Conservation (phyloP, 2,113 vertebrate genomes). For the Sapayoa aenigma region DNA sequence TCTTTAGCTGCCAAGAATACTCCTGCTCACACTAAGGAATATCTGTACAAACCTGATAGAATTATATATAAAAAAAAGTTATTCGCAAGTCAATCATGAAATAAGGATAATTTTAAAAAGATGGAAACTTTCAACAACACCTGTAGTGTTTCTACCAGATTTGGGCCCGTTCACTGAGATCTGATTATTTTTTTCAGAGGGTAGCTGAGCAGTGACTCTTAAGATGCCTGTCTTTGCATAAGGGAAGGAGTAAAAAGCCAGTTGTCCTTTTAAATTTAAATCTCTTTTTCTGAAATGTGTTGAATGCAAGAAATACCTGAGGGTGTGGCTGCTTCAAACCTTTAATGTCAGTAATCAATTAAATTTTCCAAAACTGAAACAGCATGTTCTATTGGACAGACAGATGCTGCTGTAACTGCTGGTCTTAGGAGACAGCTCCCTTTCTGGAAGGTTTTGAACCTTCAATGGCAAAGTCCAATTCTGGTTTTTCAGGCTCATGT, state of each 20-base stretch:
- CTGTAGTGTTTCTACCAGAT: neutral
- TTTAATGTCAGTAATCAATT: neutral
- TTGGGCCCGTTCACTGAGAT: neutral
- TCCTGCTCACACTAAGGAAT: neutral
- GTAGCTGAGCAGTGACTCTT: neutral
- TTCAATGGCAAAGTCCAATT: neutral
- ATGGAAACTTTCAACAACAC: neutral
- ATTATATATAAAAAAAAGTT: neutral
- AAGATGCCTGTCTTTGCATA: neutral
- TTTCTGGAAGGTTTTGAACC: neutral
- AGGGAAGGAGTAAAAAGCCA: neutral
- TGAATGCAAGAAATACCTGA: neutral
- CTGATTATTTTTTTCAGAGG: neutral
- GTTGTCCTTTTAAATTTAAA: neutral
- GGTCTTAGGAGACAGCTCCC: neutral
- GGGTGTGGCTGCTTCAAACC: neutral
- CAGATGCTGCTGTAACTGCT: neutral
- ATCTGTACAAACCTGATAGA: neutral
- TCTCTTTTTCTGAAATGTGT: neutral
- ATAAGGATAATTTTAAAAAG: neutral
- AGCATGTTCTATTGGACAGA: neutral
- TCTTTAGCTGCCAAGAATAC: neutral
- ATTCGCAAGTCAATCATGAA: neutral
- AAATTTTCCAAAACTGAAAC: neutral
- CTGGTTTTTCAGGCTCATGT: neutral